Conservation (phyloP, 2,113 vertebrate genomes). For the Epinephelus fuscoguttatus region DNA sequence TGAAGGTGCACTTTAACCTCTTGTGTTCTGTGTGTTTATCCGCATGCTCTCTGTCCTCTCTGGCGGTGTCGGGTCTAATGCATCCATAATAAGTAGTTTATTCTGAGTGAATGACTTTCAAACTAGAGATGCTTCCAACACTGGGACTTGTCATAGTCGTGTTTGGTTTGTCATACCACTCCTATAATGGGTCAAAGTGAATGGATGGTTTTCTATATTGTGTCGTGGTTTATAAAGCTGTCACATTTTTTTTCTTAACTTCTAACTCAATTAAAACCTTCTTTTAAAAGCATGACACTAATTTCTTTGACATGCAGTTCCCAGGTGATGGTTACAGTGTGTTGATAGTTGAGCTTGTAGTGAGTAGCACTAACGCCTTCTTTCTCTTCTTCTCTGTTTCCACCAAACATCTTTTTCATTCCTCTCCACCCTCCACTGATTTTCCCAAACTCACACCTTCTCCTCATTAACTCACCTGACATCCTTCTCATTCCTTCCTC, state of each 20-base stretch:
- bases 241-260: neutral
- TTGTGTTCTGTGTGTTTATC: slow-evolving; percentile 42
- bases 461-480: neutral
- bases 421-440: slow-evolving; percentile 27
- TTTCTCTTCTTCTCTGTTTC: slow-evolving; percentile 77
- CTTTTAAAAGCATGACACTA: neutral
- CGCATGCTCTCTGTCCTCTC: slow-evolving; percentile 8
- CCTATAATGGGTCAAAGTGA: neutral
- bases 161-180: neutral
- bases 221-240: neutral
- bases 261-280: neutral
- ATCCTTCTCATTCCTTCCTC: slow-evolving; percentile 43
- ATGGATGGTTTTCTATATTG: neutral
- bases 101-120: slow-evolving; percentile 10
- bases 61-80: slow-evolving; percentile 48
- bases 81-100: slow-evolving; percentile 9
- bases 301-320: neutral
- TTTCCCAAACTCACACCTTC: slow-evolving; percentile 37
- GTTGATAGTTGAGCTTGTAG: slow-evolving; percentile 33
- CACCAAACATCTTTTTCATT: slow-evolving; percentile 76
- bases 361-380: slow-evolving; percentile 85
- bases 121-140: slow-evolving; percentile 70
- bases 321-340: slow-evolving; percentile 78
- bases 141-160: slow-evolving; percentile 16
- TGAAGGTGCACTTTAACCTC: neutral